These are phyloP conservation scores for Sakesphorus luctuosus DNA, from an alignment of 2,113 vertebrate genomes.

Conservation along the genomic window DNA sequence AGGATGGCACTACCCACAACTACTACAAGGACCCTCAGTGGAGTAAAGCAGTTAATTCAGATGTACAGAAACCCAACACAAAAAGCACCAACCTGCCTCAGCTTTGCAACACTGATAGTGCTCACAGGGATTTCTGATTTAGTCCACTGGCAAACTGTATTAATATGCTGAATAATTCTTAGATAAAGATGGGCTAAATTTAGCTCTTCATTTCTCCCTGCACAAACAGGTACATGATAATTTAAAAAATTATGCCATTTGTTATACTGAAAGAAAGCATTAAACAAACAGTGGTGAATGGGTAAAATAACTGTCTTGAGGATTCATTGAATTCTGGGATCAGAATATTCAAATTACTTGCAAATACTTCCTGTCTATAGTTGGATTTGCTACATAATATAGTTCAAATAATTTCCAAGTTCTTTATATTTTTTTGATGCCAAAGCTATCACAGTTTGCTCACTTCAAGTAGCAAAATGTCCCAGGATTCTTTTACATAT, in stretches of 20 bases:
- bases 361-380: background rate
- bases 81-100: background rate
- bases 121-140: background rate
- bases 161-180: background rate
- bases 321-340: background rate
- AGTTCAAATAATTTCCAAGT: background rate
- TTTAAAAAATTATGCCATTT: background rate
- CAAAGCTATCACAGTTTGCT: background rate
- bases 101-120: background rate
- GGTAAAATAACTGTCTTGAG: background rate
- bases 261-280: background rate
- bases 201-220: background rate
- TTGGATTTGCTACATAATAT: background rate
- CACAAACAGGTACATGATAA: background rate
- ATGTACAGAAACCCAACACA: background rate
- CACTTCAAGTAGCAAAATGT: background rate
- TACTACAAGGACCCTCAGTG: fast-evolving
- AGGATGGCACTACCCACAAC: background rate
- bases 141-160: background rate
- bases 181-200: background rate
- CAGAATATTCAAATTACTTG: background rate
- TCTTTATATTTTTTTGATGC: background rate
- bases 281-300: background rate
- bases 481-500: background rate
- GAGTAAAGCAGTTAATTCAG: background rate